Conservation (phyloP, 2,113 vertebrate genomes). For the Crotophaga sulcirostris region DNA sequence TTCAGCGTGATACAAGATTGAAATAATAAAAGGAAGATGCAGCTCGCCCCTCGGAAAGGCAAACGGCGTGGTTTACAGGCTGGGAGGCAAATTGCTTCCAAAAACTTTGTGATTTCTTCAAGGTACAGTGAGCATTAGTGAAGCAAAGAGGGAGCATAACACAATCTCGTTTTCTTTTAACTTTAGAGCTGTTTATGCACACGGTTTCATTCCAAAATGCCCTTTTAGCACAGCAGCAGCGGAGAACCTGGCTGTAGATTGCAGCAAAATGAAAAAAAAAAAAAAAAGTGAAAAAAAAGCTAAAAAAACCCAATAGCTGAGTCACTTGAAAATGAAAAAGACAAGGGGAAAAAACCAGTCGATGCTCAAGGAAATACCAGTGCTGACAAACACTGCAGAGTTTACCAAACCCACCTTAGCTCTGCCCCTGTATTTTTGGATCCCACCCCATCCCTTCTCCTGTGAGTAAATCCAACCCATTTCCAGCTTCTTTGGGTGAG, state of each 20-base stretch:
- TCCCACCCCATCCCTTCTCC: neutral
- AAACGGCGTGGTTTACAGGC: neutral
- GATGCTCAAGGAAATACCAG: neutral
- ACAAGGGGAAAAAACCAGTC: neutral
- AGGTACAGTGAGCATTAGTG: neutral
- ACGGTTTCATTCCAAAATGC: neutral
- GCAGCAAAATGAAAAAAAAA: neutral
- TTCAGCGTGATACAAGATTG: constrained; percentile 7
- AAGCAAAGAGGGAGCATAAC: neutral
- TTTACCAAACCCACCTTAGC: neutral
- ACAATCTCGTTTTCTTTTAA: neutral
- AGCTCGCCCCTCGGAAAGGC: neutral
- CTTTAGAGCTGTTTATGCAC: neutral
- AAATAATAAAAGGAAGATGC: constrained; percentile 4
- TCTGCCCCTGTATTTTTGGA: neutral
- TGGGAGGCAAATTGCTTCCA: neutral
- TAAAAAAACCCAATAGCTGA: neutral
- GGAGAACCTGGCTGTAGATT: neutral
- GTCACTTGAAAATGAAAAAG: neutral
- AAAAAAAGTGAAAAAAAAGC: too few species aligned
- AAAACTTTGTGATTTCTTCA: neutral
- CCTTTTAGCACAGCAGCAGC: neutral
- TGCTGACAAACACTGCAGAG: neutral
- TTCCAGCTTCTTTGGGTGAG: neutral
- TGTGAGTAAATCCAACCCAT: neutral